Base-by-base conservation (phyloP, 1,140 invertebrate species). In the Bombus picipes region DNA sequence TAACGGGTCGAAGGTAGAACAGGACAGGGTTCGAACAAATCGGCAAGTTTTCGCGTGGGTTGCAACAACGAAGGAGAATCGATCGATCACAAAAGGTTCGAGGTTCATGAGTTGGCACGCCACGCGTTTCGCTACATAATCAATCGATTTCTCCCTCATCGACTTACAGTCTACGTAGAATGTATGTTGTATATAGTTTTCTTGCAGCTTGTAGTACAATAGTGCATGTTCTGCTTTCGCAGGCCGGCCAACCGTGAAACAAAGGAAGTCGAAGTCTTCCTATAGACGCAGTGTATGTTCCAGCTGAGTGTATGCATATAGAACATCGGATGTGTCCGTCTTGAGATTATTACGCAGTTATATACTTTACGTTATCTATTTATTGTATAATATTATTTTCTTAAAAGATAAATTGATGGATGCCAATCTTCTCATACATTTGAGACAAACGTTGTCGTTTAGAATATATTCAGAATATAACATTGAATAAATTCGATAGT, bases 241-340 rank as follows among this genome's bases (percentile, higher is more conserved):
- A 75, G 73, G 37, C 86, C 77, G 74, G 71, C 85, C 81, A 82
- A 89, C 85, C 81, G 74, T 89, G 89, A 85, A 89, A 87, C 89
- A 87, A 89, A 90, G 89, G 89, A 89, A 90, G 85, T 89, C 68
- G 73, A 84, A 87, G 77, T 86, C 88, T 25, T 83, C 81, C 77
- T 66, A 65, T 83, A 89, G 76, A 81, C 88, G 66, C 70, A 18
- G 66, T 22, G 18, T 10, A 62, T 68, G 81, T 81, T 84, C 62
- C 73, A 25, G 34, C 43, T 18, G 0, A 8, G 70, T 41, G 25
- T 72, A 71, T 37, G 32, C 32, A 68, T 62, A 62, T n/a, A n/a
- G 32, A 66, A 71, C 70, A 5, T 41, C 22, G 34, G 25, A 37
- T 41, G 34, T 41, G 37, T 41, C 39, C 39, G 13, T 41, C 39